Percentiles rank a stretch among this genome's conserved stretches.
Evolutionary conservation across 2,113 vertebrate species (phyloP).

Genomic region (Cyprinodon tularosa): DNA sequence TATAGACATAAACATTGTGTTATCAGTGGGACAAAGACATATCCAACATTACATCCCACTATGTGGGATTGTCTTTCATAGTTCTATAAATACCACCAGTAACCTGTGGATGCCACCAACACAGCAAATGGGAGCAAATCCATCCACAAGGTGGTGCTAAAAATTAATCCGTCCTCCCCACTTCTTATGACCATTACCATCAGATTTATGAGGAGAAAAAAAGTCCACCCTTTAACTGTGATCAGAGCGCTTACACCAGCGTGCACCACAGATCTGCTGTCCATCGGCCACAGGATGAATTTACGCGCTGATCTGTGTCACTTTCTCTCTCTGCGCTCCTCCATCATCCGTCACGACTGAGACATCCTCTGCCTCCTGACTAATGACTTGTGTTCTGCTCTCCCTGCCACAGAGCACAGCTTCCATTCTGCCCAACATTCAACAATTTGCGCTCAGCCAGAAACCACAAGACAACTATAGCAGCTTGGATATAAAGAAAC

Average conservation of each 20-base stretch:
- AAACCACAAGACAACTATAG: neutral
- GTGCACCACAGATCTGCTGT: slow-evolving; percentile 5
- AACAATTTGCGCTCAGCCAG: slow-evolving; percentile 48
- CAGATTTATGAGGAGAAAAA: neutral
- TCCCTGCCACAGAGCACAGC: slow-evolving; percentile 12
- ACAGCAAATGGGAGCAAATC: slow-evolving; percentile 10
- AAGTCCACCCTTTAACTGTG: neutral
- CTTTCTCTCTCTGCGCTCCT: slow-evolving; percentile 23
- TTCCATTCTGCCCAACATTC: slow-evolving; percentile 17
- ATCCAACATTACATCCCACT: neutral
- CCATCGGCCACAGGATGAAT: slow-evolving; percentile 19
- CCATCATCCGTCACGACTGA: slow-evolving; percentile 42
- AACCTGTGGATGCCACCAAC: slow-evolving; percentile 33
- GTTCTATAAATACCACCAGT: slow-evolving; percentile 15
- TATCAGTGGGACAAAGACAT: neutral
- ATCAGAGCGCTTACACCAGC: slow-evolving; percentile 4
- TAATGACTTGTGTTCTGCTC: slow-evolving; percentile 1
- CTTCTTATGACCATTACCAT: neutral
- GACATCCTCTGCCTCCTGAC: slow-evolving; percentile 28
- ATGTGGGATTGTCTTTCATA: neutral
- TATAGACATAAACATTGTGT: no score
- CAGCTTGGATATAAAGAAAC: neutral
- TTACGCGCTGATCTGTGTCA: slow-evolving; percentile 31
- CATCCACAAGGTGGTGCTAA: slow-evolving; percentile 67
- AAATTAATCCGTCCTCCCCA: slow-evolving; percentile 2